phyloP scores from a whole-genome alignment of 2,797 vertebrate genomes.

The Cacajao melanocephalus region DNA sequence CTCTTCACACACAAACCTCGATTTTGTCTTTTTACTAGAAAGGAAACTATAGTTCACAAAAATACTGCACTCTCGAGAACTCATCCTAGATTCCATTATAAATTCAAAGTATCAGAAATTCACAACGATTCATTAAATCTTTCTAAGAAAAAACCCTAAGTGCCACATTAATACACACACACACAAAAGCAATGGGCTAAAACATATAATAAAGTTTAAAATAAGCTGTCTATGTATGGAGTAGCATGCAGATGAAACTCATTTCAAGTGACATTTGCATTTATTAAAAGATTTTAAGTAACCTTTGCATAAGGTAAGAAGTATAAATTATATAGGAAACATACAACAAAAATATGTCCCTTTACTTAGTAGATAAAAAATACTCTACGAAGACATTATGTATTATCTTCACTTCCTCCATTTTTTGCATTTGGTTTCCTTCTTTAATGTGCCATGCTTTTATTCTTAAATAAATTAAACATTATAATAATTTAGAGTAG shows the following conservation, averaged over 20 bases:
- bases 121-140: background rate
- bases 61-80: background rate
- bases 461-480: background rate
- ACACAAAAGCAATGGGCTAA: background rate
- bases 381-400: background rate
- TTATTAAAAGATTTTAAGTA: background rate
- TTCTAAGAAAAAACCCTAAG: background rate
- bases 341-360: background rate
- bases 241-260: background rate
- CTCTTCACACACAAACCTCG: background rate
- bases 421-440: conserved; percentile 15
- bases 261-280: background rate
- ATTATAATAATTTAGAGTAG: background rate
- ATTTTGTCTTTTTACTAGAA: background rate
- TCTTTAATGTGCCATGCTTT: background rate
- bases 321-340: background rate
- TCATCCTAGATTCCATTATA: background rate
- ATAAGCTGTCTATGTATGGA: background rate
- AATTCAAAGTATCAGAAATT: background rate
- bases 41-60: background rate
- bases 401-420: background rate
- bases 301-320: too few relatives aligned
- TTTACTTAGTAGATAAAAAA: background rate
- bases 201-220: background rate
- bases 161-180: background rate